Conservation (phyloP, 2,888 invertebrate species). For the Galerucella calmariensis region DNA sequence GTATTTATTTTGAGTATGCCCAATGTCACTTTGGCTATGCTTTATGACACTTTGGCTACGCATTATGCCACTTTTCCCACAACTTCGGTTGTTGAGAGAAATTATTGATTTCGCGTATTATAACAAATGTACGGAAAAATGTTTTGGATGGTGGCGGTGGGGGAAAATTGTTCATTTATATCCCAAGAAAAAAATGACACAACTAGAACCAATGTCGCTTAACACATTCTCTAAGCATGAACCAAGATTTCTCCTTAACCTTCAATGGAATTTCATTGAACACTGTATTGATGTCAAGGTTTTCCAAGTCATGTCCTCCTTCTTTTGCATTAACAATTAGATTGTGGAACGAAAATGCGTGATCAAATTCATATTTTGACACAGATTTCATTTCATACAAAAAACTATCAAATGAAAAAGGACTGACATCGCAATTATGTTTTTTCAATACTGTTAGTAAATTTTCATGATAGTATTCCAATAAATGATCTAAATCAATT, state of each 20-base stretch:
- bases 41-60: too few relatives aligned
- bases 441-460: constrained; percentile 62
- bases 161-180: too few relatives aligned
- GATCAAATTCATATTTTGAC: constrained; percentile 61
- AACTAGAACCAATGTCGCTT: constrained; percentile 29
- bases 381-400: constrained; percentile 59
- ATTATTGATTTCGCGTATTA: too few relatives aligned
- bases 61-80: too few relatives aligned
- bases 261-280: neutral
- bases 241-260: constrained; percentile 16
- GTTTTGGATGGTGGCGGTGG: too few relatives aligned
- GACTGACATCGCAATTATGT: constrained; percentile 51
- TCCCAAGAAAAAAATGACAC: too few relatives aligned
- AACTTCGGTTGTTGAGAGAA: too few relatives aligned
- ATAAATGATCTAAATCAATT: constrained; percentile 63
- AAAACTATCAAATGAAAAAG: constrained; percentile 61
- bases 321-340: constrained; percentile 1
- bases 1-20: too few relatives aligned
- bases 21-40: too few relatives aligned
- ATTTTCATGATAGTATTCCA: constrained; percentile 65
- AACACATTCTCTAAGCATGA: constrained; percentile 15
- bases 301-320: neutral
- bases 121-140: too few relatives aligned
- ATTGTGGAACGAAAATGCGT: constrained; percentile 54
- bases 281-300: neutral